Evolutionary conservation across 2,888 invertebrate species (phyloP), one percentile per base, ranked within the genome.

Genomic region (Phortica magna): DNA sequence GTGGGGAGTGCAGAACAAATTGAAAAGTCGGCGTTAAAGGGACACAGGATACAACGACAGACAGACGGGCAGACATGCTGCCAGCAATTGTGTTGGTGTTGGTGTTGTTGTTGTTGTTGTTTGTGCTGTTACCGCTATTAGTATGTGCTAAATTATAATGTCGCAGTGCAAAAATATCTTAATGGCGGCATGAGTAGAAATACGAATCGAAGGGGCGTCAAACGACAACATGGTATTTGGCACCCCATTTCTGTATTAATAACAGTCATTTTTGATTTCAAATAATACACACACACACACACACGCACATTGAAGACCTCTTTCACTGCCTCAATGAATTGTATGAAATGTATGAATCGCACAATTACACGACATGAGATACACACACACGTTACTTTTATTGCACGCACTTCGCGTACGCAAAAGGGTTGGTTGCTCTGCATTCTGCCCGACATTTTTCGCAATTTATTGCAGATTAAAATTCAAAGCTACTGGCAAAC

Each of bases 381-480:
- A 61, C 61, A 12, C 61, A 61, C 61, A 12, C 61, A 48, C 17
- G 61, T 17, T 61, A 61, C 61, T 61, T 61, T 31, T 65, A 17
- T 59, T 7, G 59, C 59, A 59, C 19, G 59, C 59, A 59, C 42
- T 68, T 68, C 31, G 22, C 6, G 12, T 31, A 31, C 48, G 48
- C 48, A 48, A 48, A 48, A 6, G 48, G 48, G 3, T 61, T 22
- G 22, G 10, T 61, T 19, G 48, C 7, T 48, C 10, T 41, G 48
- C 48, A 22, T 7, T 17, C 7, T 43, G 10, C 48, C 14, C 68
- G 12, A 9, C 79, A 82, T 78, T n/a, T 53, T 53, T 41, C 55
- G 87, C 85, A 87, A 85, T 85, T 87, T 85, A 87, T 85, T 81
- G 84, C 83, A 87, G 83, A 85, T 84, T 85, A 84, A 84, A 83